Evolutionary conservation across 2,797 vertebrate genomes (phyloP).

Genomic region (Pangasius djambal): DNA sequence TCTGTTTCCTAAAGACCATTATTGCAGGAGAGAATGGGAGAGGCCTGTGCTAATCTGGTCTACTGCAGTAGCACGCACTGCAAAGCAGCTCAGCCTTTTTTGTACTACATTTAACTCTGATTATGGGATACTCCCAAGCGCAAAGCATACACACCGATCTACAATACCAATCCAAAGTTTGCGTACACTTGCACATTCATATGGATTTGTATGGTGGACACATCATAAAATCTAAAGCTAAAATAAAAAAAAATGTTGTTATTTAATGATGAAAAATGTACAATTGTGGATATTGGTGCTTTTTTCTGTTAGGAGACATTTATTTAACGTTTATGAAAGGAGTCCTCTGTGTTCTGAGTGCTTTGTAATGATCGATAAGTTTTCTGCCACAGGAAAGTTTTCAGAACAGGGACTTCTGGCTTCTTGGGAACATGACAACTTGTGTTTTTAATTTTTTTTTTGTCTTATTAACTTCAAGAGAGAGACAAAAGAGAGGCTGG

Average conservation of each 20-base stretch:
- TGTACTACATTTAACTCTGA: not conserved
- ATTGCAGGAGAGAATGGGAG: conserved; percentile 65
- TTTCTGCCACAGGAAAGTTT: not conserved
- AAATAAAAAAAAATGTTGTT: not conserved
- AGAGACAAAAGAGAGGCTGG: not conserved
- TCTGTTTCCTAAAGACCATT: conserved; percentile 79
- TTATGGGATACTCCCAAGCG: conserved; percentile 15
- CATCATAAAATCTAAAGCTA: not conserved
- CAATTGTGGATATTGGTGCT: not conserved
- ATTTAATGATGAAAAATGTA: not conserved
- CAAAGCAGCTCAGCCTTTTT: conserved; percentile 7
- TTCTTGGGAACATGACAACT: not conserved
- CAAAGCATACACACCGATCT: not conserved
- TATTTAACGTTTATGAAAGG: not conserved
- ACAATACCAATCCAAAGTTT: not conserved
- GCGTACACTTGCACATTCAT: not conserved
- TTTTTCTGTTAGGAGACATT: not conserved
- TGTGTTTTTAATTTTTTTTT: not conserved
- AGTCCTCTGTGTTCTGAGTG: no score
- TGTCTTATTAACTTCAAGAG: not conserved
- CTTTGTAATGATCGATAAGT: not conserved
- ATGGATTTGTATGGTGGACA: not conserved
- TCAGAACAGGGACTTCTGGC: not conserved
- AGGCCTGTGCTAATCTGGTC: conserved; percentile 57
- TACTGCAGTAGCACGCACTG: conserved; percentile 30